Conservation (phyloP, 2,797 vertebrate species). For the Microctenopoma steveboyesi region DNA sequence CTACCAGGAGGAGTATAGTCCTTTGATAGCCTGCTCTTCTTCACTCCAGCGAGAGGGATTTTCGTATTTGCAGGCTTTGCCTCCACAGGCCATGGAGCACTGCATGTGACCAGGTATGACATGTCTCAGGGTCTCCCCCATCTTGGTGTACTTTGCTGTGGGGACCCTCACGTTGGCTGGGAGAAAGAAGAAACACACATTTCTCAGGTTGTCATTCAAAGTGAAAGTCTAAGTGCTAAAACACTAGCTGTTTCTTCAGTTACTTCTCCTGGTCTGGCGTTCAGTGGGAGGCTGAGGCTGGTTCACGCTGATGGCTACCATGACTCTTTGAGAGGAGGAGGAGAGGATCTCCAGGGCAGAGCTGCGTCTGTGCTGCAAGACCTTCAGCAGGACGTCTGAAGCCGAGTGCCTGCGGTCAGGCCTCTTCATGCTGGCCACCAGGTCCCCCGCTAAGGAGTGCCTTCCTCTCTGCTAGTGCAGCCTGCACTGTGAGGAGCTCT, state of each 20-base stretch:
- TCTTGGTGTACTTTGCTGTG: constrained; percentile 96
- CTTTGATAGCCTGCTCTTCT: constrained; percentile 92
- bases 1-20: constrained; percentile 97
- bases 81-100: constrained; percentile 96
- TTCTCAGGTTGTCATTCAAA: neutral
- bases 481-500: neutral
- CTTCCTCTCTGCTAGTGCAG: constrained; percentile 51
- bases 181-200: constrained; percentile 12
- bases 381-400: constrained; percentile 79
- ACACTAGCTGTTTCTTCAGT: neutral
- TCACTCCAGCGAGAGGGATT: constrained; percentile 95
- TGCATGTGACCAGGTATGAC: constrained; percentile 96
- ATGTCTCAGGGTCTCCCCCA: constrained; percentile 94
- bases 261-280: constrained; percentile 82
- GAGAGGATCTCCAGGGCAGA: constrained; percentile 85
- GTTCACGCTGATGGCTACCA: constrained; percentile 84
- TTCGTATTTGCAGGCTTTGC: constrained; percentile 96
- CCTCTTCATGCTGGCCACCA: constrained; percentile 76
- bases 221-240: neutral
- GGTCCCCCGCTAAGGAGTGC: constrained; percentile 72
- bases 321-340: constrained; percentile 84
- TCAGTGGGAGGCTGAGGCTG: constrained; percentile 67
- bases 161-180: constrained; percentile 86
- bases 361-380: constrained; percentile 79
- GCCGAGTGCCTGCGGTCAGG: constrained; percentile 82